Percentiles rank a stretch among this genome's conserved stretches.
phyloP scores from a whole-genome alignment of 2,888 invertebrate species.

The Acleris cristana region DNA sequence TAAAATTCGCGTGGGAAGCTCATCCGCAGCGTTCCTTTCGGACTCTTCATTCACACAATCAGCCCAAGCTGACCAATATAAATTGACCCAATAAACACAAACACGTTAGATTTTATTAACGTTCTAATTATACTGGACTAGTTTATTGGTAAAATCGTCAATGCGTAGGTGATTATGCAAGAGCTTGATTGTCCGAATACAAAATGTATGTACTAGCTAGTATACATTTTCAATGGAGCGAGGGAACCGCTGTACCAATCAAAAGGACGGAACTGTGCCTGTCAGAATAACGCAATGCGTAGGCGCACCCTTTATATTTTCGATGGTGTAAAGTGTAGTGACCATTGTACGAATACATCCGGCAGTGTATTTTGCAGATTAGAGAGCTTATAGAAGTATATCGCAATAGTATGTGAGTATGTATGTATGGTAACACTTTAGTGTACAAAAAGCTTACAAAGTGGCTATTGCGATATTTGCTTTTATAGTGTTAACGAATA shows the following conservation, averaged over 20 bases:
- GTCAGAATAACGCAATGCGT: slow-evolving; percentile 73
- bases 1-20: slow-evolving; percentile 65
- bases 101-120: slow-evolving; percentile 28
- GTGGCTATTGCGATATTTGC: no score
- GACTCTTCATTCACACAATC: slow-evolving; percentile 56
- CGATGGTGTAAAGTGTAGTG: slow-evolving; percentile 55
- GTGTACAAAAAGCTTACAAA: no score
- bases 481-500: no score
- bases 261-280: slow-evolving; percentile 76
- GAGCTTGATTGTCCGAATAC: slow-evolving; percentile 55
- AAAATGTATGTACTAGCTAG: slow-evolving; percentile 42
- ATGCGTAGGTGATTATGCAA: slow-evolving; percentile 71
- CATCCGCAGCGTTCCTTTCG: slow-evolving; percentile 60
- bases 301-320: slow-evolving; percentile 66
- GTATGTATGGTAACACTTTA: no score
- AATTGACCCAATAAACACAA: slow-evolving; percentile 42
- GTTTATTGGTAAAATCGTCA: slow-evolving; percentile 60
- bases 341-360: slow-evolving; percentile 59
- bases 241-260: slow-evolving; percentile 62
- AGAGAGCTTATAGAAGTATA: background rate
- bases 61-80: slow-evolving; percentile 47
- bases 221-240: slow-evolving; percentile 66
- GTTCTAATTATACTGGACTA: slow-evolving; percentile 48
- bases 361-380: slow-evolving; percentile 44
- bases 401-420: background rate